Evolutionary conservation across 1,140 invertebrate species (phyloP), one percentile per base, ranked within the genome.

Genomic region (Heterodera carotae): DNA sequence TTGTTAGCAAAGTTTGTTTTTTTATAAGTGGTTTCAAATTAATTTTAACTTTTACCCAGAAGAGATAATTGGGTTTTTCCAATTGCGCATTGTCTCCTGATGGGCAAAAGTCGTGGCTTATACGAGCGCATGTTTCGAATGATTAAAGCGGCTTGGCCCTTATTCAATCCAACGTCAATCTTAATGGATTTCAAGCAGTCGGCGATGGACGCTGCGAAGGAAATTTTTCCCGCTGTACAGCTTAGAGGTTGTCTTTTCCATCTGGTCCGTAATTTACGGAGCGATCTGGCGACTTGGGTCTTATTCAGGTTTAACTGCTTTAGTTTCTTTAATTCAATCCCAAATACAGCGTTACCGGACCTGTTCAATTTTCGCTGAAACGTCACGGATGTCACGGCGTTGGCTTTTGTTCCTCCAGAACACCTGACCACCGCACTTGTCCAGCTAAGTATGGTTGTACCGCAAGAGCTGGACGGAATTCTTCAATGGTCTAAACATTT

Each of bases 191-290:
- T 70, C 33, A 34, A 70, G 18, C 69, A 70, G 15, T 10, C 36
- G 18, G 34, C 59, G 4, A 70, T 70, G 27, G 69, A 70, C 33
- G 69, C 69, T 39, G 69, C 33, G 29, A 43, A 39, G 33, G 33
- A 12, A 22, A 22, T 43, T 7, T 70, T 70, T 48, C 69, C 69
- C 6, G 33, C n/a, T 31, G 59, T 31, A 56, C 34, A 59, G 6
- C 69, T 70, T 22, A 3, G n/a, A 29, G 69, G 69, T 2, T 70
- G 69, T 31, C 69, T 70, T 36, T 70, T 70, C 18, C 69, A 70
- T 70, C 34, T 70, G 6, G 48, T 70, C 31, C 69, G 36, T 43
- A 70, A 70, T 43, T 31, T 70, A 7, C 69, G 69, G 22, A 70
- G 29, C 2, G 27, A 31, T 27, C 68, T 69, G 39, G 68, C 68